A percentile compares a stretch with the other conserved stretches of the same genome.
Evolutionary conservation across 2,888 invertebrate species (phyloP).

Genomic region (Bombylius major): DNA sequence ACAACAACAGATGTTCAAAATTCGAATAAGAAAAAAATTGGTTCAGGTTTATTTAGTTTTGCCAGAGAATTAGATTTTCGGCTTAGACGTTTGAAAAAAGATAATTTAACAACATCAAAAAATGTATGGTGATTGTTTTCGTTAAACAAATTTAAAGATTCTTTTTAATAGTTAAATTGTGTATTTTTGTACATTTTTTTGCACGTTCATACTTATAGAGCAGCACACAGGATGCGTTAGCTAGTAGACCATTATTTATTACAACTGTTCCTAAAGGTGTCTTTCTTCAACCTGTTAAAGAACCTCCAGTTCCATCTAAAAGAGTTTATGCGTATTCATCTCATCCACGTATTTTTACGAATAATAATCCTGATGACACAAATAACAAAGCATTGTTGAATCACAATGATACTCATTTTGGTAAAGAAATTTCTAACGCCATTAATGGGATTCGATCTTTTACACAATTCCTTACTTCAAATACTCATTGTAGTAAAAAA

Average conservation of each 20-base stretch:
- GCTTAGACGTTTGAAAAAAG: constrained; percentile 53
- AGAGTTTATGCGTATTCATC: constrained; percentile 55
- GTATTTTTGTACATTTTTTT: neutral
- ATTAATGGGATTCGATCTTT: constrained; percentile 6
- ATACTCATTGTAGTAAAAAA: neutral
- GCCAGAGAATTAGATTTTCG: constrained; percentile 60
- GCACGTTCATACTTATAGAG: constrained; percentile 18
- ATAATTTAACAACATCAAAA: constrained; percentile 31
- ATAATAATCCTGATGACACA: constrained; percentile 2
- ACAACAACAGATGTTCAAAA: neutral
- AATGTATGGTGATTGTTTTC: constrained; percentile 14
- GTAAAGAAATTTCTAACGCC: constrained; percentile 8
- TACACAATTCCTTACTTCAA: neutral
- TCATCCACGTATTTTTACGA: constrained; percentile 38
- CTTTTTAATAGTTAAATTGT: neutral
- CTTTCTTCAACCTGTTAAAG: constrained; percentile 64
- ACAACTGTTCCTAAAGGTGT: constrained; percentile 70
- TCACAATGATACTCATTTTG: neutral
- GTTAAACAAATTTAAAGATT: neutral
- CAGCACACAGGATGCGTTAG: constrained; percentile 20
- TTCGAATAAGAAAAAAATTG: neutral
- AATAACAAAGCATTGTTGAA: too few species aligned
- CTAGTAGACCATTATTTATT: constrained; percentile 52
- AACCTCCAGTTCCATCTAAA: constrained; percentile 28
- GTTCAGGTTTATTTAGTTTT: constrained; percentile 37